phyloP scores from a whole-genome alignment of 2,797 vertebrate species.

The Podargus strigoides region DNA sequence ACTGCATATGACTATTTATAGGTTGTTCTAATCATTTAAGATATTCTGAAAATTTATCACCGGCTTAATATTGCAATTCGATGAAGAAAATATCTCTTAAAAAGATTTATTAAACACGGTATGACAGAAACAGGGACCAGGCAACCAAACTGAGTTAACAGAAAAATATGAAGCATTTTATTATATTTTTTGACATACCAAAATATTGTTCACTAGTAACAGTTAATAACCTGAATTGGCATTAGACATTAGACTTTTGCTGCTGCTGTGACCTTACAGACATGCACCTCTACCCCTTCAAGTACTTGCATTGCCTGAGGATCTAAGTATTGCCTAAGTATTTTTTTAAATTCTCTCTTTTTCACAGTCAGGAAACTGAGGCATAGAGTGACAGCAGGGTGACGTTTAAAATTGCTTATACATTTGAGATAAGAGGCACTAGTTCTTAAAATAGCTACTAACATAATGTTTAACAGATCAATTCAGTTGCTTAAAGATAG shows the following conservation, averaged over 20 bases:
- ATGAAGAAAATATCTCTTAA: not conserved
- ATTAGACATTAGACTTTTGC: not conserved
- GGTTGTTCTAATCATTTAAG: not conserved
- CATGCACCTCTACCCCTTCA: not conserved
- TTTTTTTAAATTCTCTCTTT: not conserved
- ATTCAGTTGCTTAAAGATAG: not conserved
- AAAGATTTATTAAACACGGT: not conserved
- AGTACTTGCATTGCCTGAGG: not conserved
- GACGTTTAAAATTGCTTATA: not conserved
- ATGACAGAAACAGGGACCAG: not conserved
- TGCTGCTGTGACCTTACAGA: not conserved
- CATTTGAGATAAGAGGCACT: not conserved
- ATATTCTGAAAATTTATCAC: not conserved
- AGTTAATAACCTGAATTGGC: not conserved
- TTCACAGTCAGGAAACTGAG: not conserved
- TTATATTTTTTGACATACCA: not conserved
- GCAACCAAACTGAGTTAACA: not conserved
- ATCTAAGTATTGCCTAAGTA: not conserved
- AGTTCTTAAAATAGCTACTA: not conserved
- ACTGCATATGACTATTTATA: not conserved
- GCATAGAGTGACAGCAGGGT: not conserved
- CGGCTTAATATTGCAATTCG: not conserved
- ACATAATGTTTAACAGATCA: not conserved
- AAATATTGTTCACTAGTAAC: not conserved
- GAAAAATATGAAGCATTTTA: not conserved